Base-by-base conservation (phyloP, 2,113 vertebrate species). In the Australoheros scitulus region DNA sequence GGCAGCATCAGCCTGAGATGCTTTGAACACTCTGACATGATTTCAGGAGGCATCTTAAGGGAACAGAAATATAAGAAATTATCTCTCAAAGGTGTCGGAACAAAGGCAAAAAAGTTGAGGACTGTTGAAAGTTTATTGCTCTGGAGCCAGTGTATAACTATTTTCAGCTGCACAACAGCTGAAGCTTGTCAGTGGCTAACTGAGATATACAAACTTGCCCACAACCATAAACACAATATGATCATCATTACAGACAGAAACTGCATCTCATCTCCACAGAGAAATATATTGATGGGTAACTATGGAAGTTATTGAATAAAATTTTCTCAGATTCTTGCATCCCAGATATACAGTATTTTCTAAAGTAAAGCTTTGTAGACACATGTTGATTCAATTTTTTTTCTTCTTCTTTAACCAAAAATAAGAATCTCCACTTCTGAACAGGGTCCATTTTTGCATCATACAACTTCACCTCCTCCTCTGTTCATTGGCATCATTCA, bases 11-110 rank as follows among this genome's bases (percentile, higher is more conserved):
- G 89, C 79, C 78, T 55, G 88, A 88, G 83, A 47, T 82, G 85
- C 92, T 94, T 94, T 95, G 92, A 95, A 93, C 80, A 75, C 55
- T 38, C 84, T 91, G 92, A 91, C 92, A 92, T 83, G 80, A 92
- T 93, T 94, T 92, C 89, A 87, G 83, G 83, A 93, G 89, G 85
- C 80, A 83, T 91, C 92, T 91, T 89, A 58, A 79, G 92, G 93
- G 92, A 94, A 63, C 81, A 79, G 82, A 84, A 90, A 87, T 82
- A 83, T 77, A 79, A 92, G 78, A 87, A 85, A 86, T 77, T 17
- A 91, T 90, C 83, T 91, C 90, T 93, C 92, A 77, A 79, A 93
- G 92, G 92, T 92, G 91, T 88, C 55, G 86, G 89, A 93, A 92
- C 83, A 93, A 92, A 94, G 84, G 58, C 60, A 60, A 55, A 76